These are phyloP conservation scores for Eurystomus glaucurus DNA, from an alignment of 2,797 vertebrate genomes.

Conservation along the genomic window DNA sequence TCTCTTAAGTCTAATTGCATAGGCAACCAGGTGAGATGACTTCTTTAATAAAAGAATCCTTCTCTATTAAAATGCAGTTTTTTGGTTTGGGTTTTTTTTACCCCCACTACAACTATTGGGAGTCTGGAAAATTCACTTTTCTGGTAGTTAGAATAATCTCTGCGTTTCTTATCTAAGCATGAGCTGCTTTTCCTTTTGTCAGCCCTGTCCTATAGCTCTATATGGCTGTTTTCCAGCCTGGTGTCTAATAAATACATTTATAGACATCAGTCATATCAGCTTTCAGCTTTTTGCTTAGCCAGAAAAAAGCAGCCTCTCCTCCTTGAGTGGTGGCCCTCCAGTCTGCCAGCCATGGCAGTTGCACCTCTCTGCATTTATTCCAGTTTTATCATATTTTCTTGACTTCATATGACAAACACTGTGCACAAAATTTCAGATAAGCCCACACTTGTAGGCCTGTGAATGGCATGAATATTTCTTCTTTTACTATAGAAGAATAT, in stretches of 20 bases:
- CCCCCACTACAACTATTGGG: neutral
- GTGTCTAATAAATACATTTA: conserved; percentile 29
- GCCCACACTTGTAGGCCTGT: neutral
- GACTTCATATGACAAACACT: neutral
- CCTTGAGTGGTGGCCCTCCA: neutral
- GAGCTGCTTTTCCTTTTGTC: conserved; percentile 1
- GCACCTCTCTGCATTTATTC: neutral
- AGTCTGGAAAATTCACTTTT: neutral
- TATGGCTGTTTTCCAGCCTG: neutral
- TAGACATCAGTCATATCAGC: neutral
- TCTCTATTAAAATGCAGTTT: neutral
- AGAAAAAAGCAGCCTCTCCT: neutral
- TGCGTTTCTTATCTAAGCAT: conserved; percentile 13
- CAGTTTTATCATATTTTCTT: neutral
- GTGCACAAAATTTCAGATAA: neutral
- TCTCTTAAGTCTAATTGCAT: neutral
- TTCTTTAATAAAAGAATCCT: neutral
- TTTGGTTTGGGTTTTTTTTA: neutral
- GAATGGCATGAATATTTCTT: neutral
- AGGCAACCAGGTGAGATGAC: neutral
- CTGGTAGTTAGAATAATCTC: neutral
- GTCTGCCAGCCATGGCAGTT: neutral
- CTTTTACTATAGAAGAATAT: neutral
- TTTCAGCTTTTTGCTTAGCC: conserved; percentile 12
- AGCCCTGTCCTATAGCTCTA: neutral